A percentile compares a stretch with the other conserved stretches of the same genome.
phyloP scores from a whole-genome alignment of 2,113 vertebrate genomes.

The Erythrolamprus reginae region DNA sequence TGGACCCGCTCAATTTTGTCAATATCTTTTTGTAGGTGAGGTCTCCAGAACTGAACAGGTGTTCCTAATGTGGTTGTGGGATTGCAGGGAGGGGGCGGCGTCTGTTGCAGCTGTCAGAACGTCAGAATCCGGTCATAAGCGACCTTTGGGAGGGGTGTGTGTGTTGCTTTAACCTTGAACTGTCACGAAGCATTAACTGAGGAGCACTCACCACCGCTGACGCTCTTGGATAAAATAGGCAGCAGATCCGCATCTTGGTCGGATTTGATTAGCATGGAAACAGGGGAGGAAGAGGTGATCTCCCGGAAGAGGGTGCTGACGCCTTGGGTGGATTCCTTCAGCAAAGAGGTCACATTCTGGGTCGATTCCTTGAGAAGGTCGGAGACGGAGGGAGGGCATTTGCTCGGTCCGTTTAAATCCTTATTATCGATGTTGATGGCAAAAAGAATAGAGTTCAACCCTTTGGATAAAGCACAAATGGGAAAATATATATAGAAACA shows the following conservation, averaged over 20 bases:
- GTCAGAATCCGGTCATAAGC: not conserved
- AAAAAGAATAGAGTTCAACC: conserved; percentile 96
- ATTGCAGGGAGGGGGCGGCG: not conserved
- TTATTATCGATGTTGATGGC: conserved; percentile 98
- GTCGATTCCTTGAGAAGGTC: conserved; percentile 94
- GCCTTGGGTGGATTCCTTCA: conserved; percentile 94
- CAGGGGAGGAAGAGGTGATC: conserved; percentile 87
- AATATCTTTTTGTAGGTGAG: too few relatives aligned
- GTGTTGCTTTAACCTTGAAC: not conserved
- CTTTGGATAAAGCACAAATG: conserved; percentile 66
- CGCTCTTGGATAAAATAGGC: conserved; percentile 77
- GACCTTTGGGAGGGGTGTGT: too few relatives aligned
- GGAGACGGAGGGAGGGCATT: conserved; percentile 75
- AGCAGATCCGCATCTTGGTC: conserved; percentile 84
- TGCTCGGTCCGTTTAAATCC: conserved; percentile 86
- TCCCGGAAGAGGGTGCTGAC: conserved; percentile 91
- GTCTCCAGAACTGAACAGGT: too few relatives aligned
- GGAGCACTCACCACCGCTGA: conserved; percentile 57
- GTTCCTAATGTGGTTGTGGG: not conserved
- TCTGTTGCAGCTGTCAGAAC: not conserved
- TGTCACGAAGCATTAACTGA: not conserved
- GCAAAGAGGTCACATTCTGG: conserved; percentile 88
- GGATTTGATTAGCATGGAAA: conserved; percentile 79
- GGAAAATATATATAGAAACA: too few relatives aligned
- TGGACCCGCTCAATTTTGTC: too few relatives aligned